Percentiles rank a stretch among this genome's conserved stretches.
Evolutionary conservation across 1,140 invertebrate species (phyloP).

Genomic region (Conopomorpha cramerella): DNA sequence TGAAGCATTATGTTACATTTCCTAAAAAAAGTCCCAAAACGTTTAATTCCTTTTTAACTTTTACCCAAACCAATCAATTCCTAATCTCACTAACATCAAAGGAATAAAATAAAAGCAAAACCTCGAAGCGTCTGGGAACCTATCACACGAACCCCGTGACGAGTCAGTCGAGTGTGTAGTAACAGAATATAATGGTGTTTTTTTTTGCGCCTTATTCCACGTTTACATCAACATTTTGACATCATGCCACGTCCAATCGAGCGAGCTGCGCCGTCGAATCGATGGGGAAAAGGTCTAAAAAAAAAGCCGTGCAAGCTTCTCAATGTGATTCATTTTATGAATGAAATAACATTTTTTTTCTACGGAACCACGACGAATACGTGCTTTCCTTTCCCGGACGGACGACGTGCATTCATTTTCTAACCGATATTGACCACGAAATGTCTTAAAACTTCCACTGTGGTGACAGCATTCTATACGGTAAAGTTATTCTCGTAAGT

Average conservation of each 20-base stretch:
- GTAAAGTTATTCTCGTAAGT: background rate
- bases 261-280: slow-evolving; percentile 19
- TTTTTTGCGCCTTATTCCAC: no score
- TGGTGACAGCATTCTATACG: background rate
- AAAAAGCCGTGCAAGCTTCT: slow-evolving; percentile 25
- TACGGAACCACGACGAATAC: slow-evolving; percentile 49
- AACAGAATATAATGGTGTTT: no score
- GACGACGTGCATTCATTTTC: slow-evolving; percentile 52
- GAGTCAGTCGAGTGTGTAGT: no score
- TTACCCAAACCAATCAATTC: no score
- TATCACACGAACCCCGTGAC: no score
- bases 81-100: no score
- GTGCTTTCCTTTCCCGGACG: slow-evolving; percentile 48
- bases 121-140: no score
- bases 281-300: slow-evolving; percentile 11
- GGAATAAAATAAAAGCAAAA: no score
- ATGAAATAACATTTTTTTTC: slow-evolving; percentile 56
- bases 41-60: no score
- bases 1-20: no score
- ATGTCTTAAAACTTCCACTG: background rate
- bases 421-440: slow-evolving; percentile 1
- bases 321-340: slow-evolving; percentile 56
- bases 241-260: slow-evolving; percentile 51
- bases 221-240: no score
- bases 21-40: no score